Percentiles rank a stretch among this genome's conserved stretches.
These are phyloP conservation scores for Drosophila kohkoa DNA, from an alignment of 1,140 invertebrate species.

Conservation along the genomic window DNA sequence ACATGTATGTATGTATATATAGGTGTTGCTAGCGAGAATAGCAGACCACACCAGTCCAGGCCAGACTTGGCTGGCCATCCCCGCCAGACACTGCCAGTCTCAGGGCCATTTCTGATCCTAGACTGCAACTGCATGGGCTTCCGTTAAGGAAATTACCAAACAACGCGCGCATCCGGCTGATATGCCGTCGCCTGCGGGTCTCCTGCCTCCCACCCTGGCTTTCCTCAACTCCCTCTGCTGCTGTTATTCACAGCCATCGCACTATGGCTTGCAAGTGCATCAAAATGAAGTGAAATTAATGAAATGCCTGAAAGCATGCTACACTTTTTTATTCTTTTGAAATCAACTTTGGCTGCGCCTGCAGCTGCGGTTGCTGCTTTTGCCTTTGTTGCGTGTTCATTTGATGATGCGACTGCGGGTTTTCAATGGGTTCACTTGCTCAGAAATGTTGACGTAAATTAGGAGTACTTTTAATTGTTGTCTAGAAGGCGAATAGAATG, in stretches of 20 bases:
- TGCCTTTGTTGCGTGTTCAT: slow-evolving; percentile 34
- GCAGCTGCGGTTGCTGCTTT: not conserved
- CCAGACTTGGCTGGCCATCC: slow-evolving; percentile 19
- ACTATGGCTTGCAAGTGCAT: slow-evolving; percentile 51
- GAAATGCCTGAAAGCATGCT: slow-evolving; percentile 73
- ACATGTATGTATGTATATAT: not conserved
- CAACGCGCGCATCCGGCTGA: slow-evolving; percentile 79
- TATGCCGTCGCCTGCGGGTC: slow-evolving; percentile 69
- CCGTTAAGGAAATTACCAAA: slow-evolving; percentile 82
- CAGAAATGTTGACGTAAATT: slow-evolving; percentile 41
- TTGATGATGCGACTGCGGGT: slow-evolving; percentile 8
- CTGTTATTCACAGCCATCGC: slow-evolving; percentile 3
- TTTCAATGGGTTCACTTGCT: slow-evolving; percentile 15
- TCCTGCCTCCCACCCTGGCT: slow-evolving; percentile 11
- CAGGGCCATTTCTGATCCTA: slow-evolving; percentile 35
- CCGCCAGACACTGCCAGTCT: slow-evolving; percentile 30
- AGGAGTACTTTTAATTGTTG: slow-evolving; percentile 40
- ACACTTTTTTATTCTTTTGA: slow-evolving; percentile 24
- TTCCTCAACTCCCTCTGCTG: not conserved
- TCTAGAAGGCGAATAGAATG: not conserved
- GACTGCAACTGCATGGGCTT: slow-evolving; percentile 71
- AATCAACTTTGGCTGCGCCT: slow-evolving; percentile 2
- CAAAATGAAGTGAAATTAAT: slow-evolving; percentile 74
- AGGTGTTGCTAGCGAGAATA: slow-evolving; percentile 4
- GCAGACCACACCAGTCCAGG: not conserved